Base-by-base conservation (phyloP, 2,797 vertebrate genomes). In the Micrastur ruficollis region DNA sequence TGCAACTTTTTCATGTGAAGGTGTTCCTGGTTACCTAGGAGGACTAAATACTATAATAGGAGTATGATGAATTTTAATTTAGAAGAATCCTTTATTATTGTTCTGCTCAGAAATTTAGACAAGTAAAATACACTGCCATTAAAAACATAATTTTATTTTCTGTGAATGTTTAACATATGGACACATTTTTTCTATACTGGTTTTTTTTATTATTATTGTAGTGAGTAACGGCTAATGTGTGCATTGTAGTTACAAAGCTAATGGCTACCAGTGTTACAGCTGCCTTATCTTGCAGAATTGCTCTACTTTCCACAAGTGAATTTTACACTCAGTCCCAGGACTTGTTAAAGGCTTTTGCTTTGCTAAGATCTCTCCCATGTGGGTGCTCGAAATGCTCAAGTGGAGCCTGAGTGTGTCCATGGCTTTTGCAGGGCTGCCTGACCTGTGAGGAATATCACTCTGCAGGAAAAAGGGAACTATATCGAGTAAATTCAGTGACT, bases 171-270 rank as follows among this genome's bases (percentile, higher is more conserved):
- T 38, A 73, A 23, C 17, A 18, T 70, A 38, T 63, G 61, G 58
- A 40, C n/a, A 36, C 1, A 1, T 18, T n/a, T 84, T 95, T 68
- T 36, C 66, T 52, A 1, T 18, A 13, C 12, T 44, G 10, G 0
- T 58, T 36, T 74, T 36, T 74, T 27, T 22, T 6, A 3, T 34
- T 63, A 21, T 34, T 52, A 10, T n/a, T 67, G 63, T 47, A 74
- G 49, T 47, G 71, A 80, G 49, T 50, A 50, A 18, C 11, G 27
- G 59, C 40, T 73, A 22, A 11, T 15, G 23, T 34, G 32, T 44
- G 58, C 36, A 2, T 25, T 49, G 47, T 6, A 8, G 23, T 44
- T 49, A 14, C 44, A 65, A 52, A 86, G 56, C 10, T 70, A 8
- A 2, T 29, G 34, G 61, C 70, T 15, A 12, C 47, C 47, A 58